Evolutionary conservation across 2,113 vertebrate genomes (phyloP).

Genomic region (Anolis sagrei): DNA sequence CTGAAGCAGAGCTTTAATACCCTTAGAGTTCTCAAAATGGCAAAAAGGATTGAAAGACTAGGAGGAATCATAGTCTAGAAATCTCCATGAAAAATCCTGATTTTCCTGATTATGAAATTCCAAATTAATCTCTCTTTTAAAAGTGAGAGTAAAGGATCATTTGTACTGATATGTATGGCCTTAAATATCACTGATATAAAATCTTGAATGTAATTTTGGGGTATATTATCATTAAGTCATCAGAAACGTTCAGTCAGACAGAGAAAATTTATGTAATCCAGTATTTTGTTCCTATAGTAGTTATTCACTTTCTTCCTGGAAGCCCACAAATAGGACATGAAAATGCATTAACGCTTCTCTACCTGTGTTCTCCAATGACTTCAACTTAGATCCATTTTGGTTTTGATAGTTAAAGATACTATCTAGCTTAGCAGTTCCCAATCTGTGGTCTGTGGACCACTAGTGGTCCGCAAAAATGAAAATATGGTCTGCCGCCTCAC

Average conservation of each 20-base stretch:
- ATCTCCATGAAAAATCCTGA: background rate
- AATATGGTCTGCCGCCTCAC: no score
- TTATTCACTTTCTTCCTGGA: background rate
- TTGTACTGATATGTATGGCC: no score
- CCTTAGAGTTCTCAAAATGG: background rate
- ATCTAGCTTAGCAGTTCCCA: no score
- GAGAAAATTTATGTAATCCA: background rate
- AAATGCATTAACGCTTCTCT: background rate
- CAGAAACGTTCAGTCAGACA: background rate
- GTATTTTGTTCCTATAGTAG: background rate
- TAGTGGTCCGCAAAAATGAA: no score
- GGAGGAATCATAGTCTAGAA: background rate
- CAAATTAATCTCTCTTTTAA: no score
- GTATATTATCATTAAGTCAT: background rate
- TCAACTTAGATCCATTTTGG: background rate
- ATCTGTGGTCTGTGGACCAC: no score
- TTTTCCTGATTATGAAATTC: background rate
- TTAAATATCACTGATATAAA: background rate
- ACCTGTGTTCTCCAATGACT: background rate
- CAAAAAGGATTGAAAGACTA: constrained; percentile 4
- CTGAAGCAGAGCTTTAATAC: constrained; percentile 1
- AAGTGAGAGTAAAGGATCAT: background rate
- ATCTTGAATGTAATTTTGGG: background rate
- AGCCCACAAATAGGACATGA: background rate
- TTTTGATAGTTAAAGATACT: background rate